Percentiles rank a stretch among this genome's conserved stretches.
phyloP scores from a whole-genome alignment of 1,140 invertebrate species.

The Trypoxylus dichotomus region DNA sequence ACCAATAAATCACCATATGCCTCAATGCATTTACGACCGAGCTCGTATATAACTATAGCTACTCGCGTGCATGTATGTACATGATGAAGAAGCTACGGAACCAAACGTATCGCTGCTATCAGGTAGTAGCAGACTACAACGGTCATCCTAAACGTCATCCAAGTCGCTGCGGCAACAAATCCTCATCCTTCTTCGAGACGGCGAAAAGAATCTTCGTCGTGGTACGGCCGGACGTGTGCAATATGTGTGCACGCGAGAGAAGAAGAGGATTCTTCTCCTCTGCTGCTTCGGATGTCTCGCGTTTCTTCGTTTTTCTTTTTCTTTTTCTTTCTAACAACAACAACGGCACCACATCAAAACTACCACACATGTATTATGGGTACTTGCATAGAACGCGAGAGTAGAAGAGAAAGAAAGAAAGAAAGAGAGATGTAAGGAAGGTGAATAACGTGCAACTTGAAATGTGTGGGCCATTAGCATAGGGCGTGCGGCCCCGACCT shows the following conservation, averaged over 20 bases:
- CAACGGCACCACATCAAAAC: no score
- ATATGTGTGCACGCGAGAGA: background rate
- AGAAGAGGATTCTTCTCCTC: background rate
- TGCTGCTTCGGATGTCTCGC: background rate
- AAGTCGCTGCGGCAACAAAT: background rate
- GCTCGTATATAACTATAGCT: no score
- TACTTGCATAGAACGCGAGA: background rate
- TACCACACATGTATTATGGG: no score
- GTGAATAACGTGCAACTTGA: conserved; percentile 11
- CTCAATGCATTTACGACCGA: no score
- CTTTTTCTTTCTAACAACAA: no score
- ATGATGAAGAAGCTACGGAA: no score
- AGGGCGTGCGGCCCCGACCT: conserved; percentile 39
- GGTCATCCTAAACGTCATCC: background rate
- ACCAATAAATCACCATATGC: no score
- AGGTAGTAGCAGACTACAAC: background rate
- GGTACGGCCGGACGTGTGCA: background rate
- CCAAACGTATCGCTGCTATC: background rate
- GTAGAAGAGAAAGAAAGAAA: background rate
- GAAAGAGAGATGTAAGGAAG: background rate
- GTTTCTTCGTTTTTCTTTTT: background rate
- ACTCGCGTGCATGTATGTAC: no score
- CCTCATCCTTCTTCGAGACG: background rate
- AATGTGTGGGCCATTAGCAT: conserved; percentile 41
- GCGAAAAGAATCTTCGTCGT: background rate